These are phyloP conservation scores for Liolophura sinensis DNA, from an alignment of 1,140 invertebrate species.

Conservation along the genomic window DNA sequence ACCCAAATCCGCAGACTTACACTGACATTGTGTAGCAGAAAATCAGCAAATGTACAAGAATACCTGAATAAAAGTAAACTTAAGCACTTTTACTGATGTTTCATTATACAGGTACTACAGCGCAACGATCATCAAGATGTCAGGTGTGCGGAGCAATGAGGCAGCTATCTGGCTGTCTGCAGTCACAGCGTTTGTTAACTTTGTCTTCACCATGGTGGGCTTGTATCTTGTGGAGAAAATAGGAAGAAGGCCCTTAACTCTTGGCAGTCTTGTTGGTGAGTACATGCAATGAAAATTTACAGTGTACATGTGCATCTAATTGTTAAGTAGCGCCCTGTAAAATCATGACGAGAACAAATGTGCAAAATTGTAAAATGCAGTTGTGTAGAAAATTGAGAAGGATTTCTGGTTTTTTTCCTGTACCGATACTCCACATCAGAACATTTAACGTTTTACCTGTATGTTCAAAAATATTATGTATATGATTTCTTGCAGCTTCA, in stretches of 20 bases:
- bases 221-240: constrained; percentile 66
- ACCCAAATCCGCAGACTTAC: too few species aligned
- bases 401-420: too few species aligned
- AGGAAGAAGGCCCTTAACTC: constrained; percentile 64
- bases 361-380: too few species aligned
- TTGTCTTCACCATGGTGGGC: constrained; percentile 66
- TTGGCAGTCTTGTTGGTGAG: constrained; percentile 62
- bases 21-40: too few species aligned
- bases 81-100: neutral
- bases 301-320: neutral
- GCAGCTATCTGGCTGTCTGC: constrained; percentile 69
- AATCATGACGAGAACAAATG: neutral
- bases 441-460: too few species aligned
- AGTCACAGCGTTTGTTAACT: constrained; percentile 64
- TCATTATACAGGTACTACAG: constrained; percentile 65
- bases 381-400: too few species aligned
- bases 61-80: too few species aligned
- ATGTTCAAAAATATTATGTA: too few species aligned
- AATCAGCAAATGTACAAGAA: too few species aligned
- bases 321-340: neutral
- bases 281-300: neutral
- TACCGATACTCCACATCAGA: too few species aligned
- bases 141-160: constrained; percentile 63
- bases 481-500: neutral
- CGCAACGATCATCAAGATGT: constrained; percentile 69